Evolutionary conservation across 2,797 vertebrate species (phyloP), one percentile per base, ranked within the genome.

Genomic region (Anabacerthia variegaticeps): DNA sequence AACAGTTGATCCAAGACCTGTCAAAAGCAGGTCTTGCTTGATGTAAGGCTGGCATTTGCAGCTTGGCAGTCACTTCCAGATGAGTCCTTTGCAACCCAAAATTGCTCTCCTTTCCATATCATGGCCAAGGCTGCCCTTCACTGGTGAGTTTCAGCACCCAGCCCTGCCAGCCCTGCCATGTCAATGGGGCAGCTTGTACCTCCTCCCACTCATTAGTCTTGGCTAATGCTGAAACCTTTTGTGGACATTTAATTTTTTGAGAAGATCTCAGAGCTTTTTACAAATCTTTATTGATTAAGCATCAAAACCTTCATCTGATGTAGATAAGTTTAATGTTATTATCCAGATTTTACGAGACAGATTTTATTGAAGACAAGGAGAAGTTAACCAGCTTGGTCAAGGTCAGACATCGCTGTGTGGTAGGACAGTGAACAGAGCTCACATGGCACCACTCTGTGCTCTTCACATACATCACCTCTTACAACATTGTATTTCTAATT

Each of bases 271-370:
- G 65, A 86, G 77, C 83, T 74, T 94, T 93, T 94, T 83, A 96
- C 80, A 89, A 89, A 89, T 86, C 88, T 92, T 65, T 91, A 97
- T 96, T 74, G 95, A 95, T 95, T 97, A 95, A 85, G 68, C 93
- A 93, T 97, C 94, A 95, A 93, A 95, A 84, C 71, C 75, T 89
- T 85, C 89, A 87, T 71, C 83, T 90, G 93, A 95, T 88, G 85
- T 67, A 95, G 96, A 92, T 88, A 94, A 89, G 77, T 93, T 95
- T 87, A 94, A 91, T 90, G 89, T 76, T 26, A 77, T 96, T 95
- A 92, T 48, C 85, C 26, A 67, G 95, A 89, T 96, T 97, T 96
- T 95, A 95, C 0, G 7, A 95, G 94, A 44, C 49, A 82, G 52
- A 83, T 94, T 95, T 96, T 95, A 97, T 62, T 74, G 94, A 62